Conservation (phyloP, 1,140 invertebrate genomes). For the Brachionus calyciflorus region DNA sequence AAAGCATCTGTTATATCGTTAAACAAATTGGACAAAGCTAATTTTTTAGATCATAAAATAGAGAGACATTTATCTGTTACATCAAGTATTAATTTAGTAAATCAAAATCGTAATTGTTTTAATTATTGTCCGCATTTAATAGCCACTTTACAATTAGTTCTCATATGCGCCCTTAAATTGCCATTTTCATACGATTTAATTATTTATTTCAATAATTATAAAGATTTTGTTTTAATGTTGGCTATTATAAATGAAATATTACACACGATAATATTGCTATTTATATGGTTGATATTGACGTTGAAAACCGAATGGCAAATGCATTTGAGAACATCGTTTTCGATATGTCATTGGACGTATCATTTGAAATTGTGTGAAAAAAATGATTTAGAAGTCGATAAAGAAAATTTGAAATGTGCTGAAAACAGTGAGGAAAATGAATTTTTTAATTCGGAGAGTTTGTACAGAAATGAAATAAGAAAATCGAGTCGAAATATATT, state of each 20-base stretch:
- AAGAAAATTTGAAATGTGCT: neutral
- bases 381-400: neutral
- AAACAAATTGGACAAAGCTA: neutral
- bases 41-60: neutral
- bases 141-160: conserved; percentile 13
- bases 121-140: conserved; percentile 38
- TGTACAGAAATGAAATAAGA: conserved; percentile 37
- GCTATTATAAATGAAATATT: conserved; percentile 17
- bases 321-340: conserved; percentile 28
- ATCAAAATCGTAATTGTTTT: neutral
- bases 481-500: conserved; percentile 18
- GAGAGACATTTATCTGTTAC: neutral
- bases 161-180: conserved; percentile 6
- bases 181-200: conserved; percentile 28
- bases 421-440: conserved; percentile 12
- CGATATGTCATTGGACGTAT: conserved; percentile 20
- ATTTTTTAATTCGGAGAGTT: conserved; percentile 23
- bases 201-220: conserved; percentile 11
- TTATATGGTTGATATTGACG: conserved; percentile 3
- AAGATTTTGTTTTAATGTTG: neutral
- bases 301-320: conserved; percentile 16
- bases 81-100: neutral
- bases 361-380: conserved; percentile 25
- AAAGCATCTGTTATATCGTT: neutral
- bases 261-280: conserved; percentile 17